A percentile compares a stretch with the other conserved stretches of the same genome.
phyloP scores from a whole-genome alignment of 2,797 vertebrate species.

The Neoniphon sammara region DNA sequence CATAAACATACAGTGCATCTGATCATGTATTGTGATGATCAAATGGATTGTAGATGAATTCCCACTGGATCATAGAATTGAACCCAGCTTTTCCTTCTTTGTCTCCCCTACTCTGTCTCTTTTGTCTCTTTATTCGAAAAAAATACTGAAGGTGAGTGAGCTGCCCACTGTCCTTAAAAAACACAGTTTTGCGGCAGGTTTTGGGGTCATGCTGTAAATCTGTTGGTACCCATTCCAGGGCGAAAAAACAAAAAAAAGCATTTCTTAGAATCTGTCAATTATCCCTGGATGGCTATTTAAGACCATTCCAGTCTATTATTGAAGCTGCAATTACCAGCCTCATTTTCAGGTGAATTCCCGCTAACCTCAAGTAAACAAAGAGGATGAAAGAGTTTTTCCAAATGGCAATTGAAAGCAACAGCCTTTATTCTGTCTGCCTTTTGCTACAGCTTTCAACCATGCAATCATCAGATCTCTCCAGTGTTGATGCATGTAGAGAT shows the following conservation, averaged over 20 bases:
- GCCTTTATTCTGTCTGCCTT: not conserved
- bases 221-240: not conserved
- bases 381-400: not conserved
- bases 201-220: not conserved
- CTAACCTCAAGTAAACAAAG: conserved; percentile 2
- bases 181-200: too few relatives aligned
- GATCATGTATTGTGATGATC: too few relatives aligned
- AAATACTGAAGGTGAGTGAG: too few relatives aligned
- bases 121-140: too few relatives aligned
- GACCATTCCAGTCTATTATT: conserved; percentile 6
- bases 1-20: too few relatives aligned
- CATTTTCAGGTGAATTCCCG: conserved; percentile 21
- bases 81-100: too few relatives aligned
- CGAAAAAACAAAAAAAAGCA: conserved; percentile 20
- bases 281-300: conserved; percentile 31
- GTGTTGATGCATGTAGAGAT: not conserved
- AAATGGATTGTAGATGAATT: too few relatives aligned
- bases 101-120: too few relatives aligned
- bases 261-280: conserved; percentile 18
- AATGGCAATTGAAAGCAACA: not conserved
- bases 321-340: conserved; percentile 21
- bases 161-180: conserved; percentile 1
- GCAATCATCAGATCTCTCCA: not conserved
- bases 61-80: too few relatives aligned
- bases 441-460: not conserved